Evolutionary conservation across 1,140 invertebrate species (phyloP), one percentile per base, ranked within the genome.

Genomic region (Meloidogyne hapla): DNA sequence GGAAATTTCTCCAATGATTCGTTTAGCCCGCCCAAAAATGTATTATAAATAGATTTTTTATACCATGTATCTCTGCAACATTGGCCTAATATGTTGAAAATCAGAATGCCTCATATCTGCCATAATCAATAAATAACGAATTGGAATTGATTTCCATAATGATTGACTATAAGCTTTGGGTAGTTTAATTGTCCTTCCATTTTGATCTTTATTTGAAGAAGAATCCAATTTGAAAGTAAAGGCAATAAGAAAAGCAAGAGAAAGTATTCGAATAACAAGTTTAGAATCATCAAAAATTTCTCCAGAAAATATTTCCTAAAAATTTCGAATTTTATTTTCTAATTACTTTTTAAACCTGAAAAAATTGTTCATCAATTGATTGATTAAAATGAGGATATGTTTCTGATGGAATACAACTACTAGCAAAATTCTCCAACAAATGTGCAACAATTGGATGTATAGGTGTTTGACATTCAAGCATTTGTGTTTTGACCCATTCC

Each of bases 71-170:
- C 69, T 65, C 8, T 82, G 72, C 2, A 83, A 45, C 13, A 74
- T 68, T 15, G 69, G 42, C 6, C 82, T 18, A 42, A 80, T 76
- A 12, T 70, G 62, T 74, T 80, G 80, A 45, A 81, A 78, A 5
- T 68, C 78, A n/a, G 62, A 38, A 56, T 83, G 67, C 25, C 79
- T 42, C n/a, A 70, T 61, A 42, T 81, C 80, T 63, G 78, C 42
- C 25, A 76, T 40, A 10, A 79, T 65, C 42, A 81, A 28, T 21
- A 79, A 48, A 67, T 79, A 81, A 28, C 80, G 67, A 64, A 81
- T 80, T 15, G 80, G 80, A 65, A 81, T 76, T 33, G 21, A 48
- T n/a, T 81, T 80, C 80, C 80, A 81, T 28, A 81, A 66, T 56
- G 45, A 25, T 28, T 74, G 63, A n/a, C 83, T 84, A 48, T 81